A percentile compares a stretch with the other conserved stretches of the same genome.
Conservation (phyloP, 2,113 vertebrate species). For the Myodes glareolus region DNA sequence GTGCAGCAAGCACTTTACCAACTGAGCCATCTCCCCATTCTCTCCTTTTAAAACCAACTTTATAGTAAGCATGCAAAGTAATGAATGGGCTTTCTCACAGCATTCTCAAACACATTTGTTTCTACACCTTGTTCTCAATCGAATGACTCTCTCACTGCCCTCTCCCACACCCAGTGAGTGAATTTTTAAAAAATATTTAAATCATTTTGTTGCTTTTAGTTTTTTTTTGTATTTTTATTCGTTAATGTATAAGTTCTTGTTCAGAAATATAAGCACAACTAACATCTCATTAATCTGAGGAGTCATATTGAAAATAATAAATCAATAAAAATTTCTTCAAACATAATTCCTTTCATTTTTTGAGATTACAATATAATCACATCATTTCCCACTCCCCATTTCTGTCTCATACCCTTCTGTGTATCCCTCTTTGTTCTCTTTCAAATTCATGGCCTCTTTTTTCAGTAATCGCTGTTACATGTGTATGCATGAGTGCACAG, state of each 20-base stretch:
- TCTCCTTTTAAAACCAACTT: not conserved
- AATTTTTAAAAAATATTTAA: not conserved
- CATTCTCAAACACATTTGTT: not conserved
- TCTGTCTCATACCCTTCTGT: not conserved
- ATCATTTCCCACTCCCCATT: too few species aligned
- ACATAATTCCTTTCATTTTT: not conserved
- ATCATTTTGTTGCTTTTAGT: not conserved
- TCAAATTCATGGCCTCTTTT: not conserved
- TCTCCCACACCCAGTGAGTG: not conserved
- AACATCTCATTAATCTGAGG: not conserved
- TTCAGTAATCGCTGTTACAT: not conserved
- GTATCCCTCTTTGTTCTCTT: not conserved
- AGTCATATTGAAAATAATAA: conserved; percentile 45
- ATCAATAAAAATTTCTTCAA: conserved; percentile 22
- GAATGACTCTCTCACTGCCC: too few species aligned
- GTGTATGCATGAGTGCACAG: too few species aligned
- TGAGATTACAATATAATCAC: not conserved
- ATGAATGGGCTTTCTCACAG: not conserved
- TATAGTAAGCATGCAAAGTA: not conserved
- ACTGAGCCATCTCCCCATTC: not conserved
- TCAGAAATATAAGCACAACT: conserved; percentile 40
- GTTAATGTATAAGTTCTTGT: not conserved
- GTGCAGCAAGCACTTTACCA: not conserved
- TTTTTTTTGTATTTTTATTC: not conserved
- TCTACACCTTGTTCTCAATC: not conserved